Base-by-base conservation (phyloP, 2,888 invertebrate genomes). In the Marasmarcha lunaedactyla region DNA sequence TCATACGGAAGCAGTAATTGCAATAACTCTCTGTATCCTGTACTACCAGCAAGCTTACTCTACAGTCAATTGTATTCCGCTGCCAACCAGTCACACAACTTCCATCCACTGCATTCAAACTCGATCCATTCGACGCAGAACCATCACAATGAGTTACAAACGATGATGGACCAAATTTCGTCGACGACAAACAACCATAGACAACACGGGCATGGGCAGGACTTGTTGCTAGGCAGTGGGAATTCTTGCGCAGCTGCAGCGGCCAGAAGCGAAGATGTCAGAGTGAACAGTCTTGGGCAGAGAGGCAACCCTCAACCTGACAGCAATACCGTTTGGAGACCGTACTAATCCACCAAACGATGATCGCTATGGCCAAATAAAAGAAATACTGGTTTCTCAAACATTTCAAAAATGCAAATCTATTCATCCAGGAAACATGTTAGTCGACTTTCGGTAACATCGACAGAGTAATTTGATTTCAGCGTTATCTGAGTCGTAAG, bases 41-140 rank as follows among this genome's bases (percentile, higher is more conserved):
- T 93, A 2, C 72, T 94, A 26, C 94, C 94, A 1, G 90, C 90
- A 1, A 93, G 93, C 54, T 76, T 94, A 46, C 78, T 94, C 2
- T 94, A 94, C 71, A 93, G 93, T 5, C 94, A 94, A 60, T 70
- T 93, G 13, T 93, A 93, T 54, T 91, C 92, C 2, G 91, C 91
- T 1, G 91, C 91, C 33, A 91, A 90, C 57, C 90, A 90, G 59
- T 86, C 87, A 13, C 90, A 90, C 52, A 89, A 90, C 55, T 90
- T 90, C 57, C 90, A 90, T 58, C 86, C 87, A 2, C 74, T 90
- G 36, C 90, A 90, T 61, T 86, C 89, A 9, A 84, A 89, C 49
- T 86, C 88, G 9, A 84, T 89, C 44, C 88, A 88, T 50, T 85
- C 87, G 26, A 86, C 87, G 27, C 87, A 87, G 43, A 87, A 86